Base-by-base conservation (phyloP, 2,113 vertebrate genomes). In the Circaetus gallicus region DNA sequence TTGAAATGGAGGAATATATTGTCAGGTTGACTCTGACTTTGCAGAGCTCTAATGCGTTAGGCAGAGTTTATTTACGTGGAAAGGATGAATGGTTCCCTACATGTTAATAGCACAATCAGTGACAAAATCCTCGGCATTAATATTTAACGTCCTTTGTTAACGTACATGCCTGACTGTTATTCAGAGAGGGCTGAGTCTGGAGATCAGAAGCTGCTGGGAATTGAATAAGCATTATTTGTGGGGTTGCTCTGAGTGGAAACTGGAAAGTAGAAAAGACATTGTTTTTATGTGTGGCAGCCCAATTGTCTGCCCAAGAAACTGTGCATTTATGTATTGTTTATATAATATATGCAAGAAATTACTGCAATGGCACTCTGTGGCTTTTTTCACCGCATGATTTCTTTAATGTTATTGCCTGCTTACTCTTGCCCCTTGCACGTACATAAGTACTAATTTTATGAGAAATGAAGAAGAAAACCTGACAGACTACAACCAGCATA, bases 81-180 rank as follows among this genome's bases (percentile, higher is more conserved):
- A 96, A 92, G 45, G 62, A 79, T 89, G 69, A 81, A 84, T 86
- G 72, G 65, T 92, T 95, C 94, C 77, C 94, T 89, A 96, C 76
- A 36, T 24, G 78, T 95, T 96, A 95, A 91, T 56, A 93, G 85
- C 80, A 80, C 82, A 92, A 91, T 83, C 90, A 82, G 83, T 22
- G 49, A 90, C 84, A 86, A 92, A 94, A 65, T 69, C 88, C 89
- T 91, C 20, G 2, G 59, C 86, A 93, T 97, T 95, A 97, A 97
- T 98, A 96, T 97, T 98, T 96, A 84, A 96, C 18, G 1, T 31
- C 43, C 95, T 97, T 95, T 95, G 93, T 97, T 96, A 93, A 36
- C 87, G 71, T 82, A 81, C 86, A 28, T 65, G 77, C 77, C 80
- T 96, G 82, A 74, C 80, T 87, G 80, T 84, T 92, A 56, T 49